Base-by-base conservation (phyloP, 2,797 vertebrate genomes). In the Malacoraja senta region DNA sequence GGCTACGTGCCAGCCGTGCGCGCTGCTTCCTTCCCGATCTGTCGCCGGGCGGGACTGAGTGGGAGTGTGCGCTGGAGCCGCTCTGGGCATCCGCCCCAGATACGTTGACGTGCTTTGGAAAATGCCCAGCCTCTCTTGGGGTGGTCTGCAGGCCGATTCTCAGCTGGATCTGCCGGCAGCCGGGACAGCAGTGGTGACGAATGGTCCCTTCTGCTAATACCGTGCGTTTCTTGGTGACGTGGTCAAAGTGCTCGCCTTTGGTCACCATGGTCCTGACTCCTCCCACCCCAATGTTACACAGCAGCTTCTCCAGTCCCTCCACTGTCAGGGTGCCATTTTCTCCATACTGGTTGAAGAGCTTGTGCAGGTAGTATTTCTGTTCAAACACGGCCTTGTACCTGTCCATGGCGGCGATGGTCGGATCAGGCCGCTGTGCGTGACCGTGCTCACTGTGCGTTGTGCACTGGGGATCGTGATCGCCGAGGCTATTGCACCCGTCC, bases 261-360 rank as follows among this genome's bases (percentile, higher is more conserved):
- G 97, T 96, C 86, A 84, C 96, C 35, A 98, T 95, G 65, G 83
- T 97, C 94, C 97, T 96, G 94, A 97, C 94, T 91, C 96, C 97
- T 95, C 97, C 97, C 93, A 98, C 94, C 0, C 98, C 98, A 92
- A 99, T 96, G 19, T 95, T 98, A 91, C 96, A 95, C 1, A 99
- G 94, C 58, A 99, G 96, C 29, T 97, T 97, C 94, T 95, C 97
- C 13, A 99, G 96, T 0, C 98, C 98, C 58, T 96, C 96, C 93
- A 99, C 93, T 0, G 98, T 98, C 93, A 99, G 96, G 94, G 96
- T 97, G 90, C 98, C 98, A 21, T 99, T 99, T 93, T 99, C 97
- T 38, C 99, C 98, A 0, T 97, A 99, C 94, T 97, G 98, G 95
- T 96, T 95, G 94, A 99, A 99, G 35, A 99, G 97, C 12, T 97